Conservation (phyloP, 2,113 vertebrate species). For the Lepus americanus region DNA sequence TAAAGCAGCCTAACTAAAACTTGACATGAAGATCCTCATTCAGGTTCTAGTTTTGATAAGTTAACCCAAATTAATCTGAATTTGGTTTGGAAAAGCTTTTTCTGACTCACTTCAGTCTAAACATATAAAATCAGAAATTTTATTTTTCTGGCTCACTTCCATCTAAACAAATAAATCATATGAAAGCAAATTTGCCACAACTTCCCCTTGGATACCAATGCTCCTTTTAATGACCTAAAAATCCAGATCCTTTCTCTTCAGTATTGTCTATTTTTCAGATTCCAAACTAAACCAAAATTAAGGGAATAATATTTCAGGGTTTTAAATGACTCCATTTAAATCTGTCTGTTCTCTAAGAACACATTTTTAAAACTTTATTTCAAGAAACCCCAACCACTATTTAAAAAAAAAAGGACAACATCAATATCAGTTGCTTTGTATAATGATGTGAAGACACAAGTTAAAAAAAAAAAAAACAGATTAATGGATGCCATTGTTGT, state of each 20-base stretch:
- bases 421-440: neutral
- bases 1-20: conserved; percentile 24
- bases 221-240: conserved; percentile 6
- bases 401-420: neutral
- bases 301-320: neutral
- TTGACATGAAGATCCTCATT: neutral
- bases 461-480: neutral
- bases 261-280: conserved; percentile 15
- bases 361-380: neutral
- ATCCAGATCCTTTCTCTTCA: neutral
- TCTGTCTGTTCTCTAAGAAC: neutral
- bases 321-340: neutral
- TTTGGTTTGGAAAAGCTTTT: conserved; percentile 6
- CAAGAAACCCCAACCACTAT: neutral
- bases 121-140: neutral
- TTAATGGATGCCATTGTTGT: neutral
- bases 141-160: neutral
- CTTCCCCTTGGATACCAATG: neutral
- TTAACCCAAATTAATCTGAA: neutral
- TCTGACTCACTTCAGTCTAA: neutral
- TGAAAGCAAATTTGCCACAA: neutral
- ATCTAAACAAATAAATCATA: neutral
- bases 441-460: neutral
- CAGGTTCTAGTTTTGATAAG: neutral
- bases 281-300: neutral